Percentiles rank a stretch among this genome's conserved stretches.
Conservation (phyloP, 2,888 invertebrate species). For the Epicampocera succincta region DNA sequence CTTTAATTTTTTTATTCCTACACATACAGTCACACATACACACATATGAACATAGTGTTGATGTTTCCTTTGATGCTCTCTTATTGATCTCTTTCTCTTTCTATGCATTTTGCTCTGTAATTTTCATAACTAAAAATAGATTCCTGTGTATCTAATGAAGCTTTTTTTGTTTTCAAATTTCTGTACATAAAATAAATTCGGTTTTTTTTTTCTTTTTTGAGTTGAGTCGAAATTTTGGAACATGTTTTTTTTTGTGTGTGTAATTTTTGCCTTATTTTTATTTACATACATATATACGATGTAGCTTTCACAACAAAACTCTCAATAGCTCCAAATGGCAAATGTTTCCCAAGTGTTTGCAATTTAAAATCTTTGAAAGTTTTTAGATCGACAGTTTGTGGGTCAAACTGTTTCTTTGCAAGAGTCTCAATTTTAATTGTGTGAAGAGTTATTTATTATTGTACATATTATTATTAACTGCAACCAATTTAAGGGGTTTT, state of each 20-base stretch:
- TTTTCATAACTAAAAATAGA: constrained; percentile 59
- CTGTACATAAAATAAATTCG: not conserved
- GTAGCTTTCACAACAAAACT: not conserved
- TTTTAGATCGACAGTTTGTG: not conserved
- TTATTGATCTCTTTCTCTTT: constrained; percentile 15
- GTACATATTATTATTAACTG: no score
- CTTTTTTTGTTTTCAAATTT: constrained; percentile 19
- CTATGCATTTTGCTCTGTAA: constrained; percentile 6
- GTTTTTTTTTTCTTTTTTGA: constrained; percentile 11
- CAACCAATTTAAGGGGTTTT: no score
- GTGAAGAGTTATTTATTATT: no score
- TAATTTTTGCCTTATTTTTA: no score
- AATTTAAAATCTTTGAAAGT: not conserved
- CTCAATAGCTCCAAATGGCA: constrained; percentile 11
- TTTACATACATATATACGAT: not conserved
- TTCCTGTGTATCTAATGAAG: constrained; percentile 44
- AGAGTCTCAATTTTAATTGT: no score
- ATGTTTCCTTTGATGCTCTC: constrained; percentile 9
- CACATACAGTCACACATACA: no score
- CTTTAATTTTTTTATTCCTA: not conserved
- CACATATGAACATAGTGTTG: no score
- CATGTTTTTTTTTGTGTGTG: constrained; percentile 18
- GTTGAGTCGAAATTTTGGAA: constrained; percentile 33
- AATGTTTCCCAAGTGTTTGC: not conserved
- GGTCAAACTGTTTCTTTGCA: constrained; percentile 10